Evolutionary conservation across 2,113 vertebrate species (phyloP).

Genomic region (Brachyistius frenatus): DNA sequence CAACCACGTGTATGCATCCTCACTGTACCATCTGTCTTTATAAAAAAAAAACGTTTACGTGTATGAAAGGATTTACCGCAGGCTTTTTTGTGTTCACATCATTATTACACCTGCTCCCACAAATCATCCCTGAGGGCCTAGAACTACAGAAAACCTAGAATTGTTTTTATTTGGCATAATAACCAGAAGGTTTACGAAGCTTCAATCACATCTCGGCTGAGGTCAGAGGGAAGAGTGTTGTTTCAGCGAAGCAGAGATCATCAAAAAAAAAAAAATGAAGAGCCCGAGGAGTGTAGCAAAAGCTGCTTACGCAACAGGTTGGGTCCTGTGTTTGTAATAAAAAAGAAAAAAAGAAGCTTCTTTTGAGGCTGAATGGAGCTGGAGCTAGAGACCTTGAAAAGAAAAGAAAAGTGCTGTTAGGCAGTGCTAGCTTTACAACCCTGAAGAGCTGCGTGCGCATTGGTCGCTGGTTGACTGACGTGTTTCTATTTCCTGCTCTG

Average conservation of each 20-base stretch:
- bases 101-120: no score
- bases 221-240: background rate
- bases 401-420: background rate
- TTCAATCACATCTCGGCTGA: background rate
- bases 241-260: constrained; percentile 17
- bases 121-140: background rate
- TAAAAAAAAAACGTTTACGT: background rate
- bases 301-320: constrained; percentile 23
- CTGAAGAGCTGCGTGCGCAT: background rate
- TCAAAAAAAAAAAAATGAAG: background rate
- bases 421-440: background rate
- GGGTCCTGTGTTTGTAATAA: constrained; percentile 15
- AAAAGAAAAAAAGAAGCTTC: background rate
- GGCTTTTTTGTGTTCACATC: background rate
- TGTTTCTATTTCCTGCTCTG: background rate
- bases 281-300: constrained; percentile 41
- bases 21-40: background rate
- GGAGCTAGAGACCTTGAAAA: background rate
- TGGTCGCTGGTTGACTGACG: background rate
- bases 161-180: background rate
- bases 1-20: background rate
- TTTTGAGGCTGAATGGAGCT: constrained; percentile 7
- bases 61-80: background rate
- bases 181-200: background rate
- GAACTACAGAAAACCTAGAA: background rate